Evolutionary conservation across 2,888 invertebrate species (phyloP).

Genomic region (Pedicia rivosa): DNA sequence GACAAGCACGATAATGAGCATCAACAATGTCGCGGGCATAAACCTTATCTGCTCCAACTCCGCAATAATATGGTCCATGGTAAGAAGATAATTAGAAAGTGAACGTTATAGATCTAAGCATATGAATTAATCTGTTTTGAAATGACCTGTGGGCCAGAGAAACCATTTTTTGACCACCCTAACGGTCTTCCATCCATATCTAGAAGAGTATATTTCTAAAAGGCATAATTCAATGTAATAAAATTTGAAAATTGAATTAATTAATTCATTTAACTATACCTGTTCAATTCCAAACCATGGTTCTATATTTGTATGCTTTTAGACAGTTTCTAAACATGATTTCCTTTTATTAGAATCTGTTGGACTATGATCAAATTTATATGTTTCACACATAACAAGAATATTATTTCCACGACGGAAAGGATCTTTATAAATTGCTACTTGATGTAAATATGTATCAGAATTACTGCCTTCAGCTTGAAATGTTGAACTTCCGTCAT

Average conservation of each 20-base stretch:
- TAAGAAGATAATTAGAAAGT: too few relatives aligned
- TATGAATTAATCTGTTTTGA: too few relatives aligned
- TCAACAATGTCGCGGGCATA: conserved; percentile 94
- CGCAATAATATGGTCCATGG: conserved; percentile 98
- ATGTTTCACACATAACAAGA: conserved; percentile 50
- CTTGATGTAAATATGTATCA: conserved; percentile 80
- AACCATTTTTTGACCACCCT: conserved; percentile 89
- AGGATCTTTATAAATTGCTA: conserved; percentile 88
- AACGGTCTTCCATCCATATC: conserved; percentile 76
- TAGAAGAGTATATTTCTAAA: conserved; percentile 75
- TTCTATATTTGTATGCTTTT: conserved; percentile 48
- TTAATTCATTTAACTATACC: too few relatives aligned
- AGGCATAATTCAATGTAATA: too few relatives aligned
- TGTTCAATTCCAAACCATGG: conserved; percentile 94
- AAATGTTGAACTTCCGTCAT: conserved; percentile 84
- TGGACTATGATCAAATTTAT: conserved; percentile 28
- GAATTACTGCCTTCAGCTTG: conserved; percentile 81
- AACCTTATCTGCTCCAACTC: conserved; percentile 80
- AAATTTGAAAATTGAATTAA: too few relatives aligned
- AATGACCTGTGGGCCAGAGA: conserved; percentile 91
- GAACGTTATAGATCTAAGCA: too few relatives aligned
- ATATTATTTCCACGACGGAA: conserved; percentile 83
- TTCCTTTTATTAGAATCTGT: conserved; percentile 57
- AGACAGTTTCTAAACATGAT: conserved; percentile 56
- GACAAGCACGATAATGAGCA: conserved; percentile 86